Conservation (phyloP, 2,113 vertebrate species). For the Ranitomeya imitator region DNA sequence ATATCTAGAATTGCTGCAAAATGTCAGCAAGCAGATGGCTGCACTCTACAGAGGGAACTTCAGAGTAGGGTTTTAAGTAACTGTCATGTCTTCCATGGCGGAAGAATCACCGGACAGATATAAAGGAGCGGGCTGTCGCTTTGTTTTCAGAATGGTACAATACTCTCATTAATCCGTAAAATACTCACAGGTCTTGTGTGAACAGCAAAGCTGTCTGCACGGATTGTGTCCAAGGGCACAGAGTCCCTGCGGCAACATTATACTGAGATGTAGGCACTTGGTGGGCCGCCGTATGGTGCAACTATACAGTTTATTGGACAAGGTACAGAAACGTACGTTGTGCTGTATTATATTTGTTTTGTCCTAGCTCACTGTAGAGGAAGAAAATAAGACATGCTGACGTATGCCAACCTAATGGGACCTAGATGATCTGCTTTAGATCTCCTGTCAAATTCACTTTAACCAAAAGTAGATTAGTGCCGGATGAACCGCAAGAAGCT, state of each 20-base stretch:
- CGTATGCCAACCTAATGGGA: no score
- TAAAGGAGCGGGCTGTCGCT: background rate
- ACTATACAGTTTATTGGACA: no score
- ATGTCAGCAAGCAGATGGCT: conserved; percentile 37
- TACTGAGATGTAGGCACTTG: background rate
- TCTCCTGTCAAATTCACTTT: no score
- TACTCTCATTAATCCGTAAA: background rate
- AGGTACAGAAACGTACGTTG: no score
- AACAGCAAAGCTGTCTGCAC: background rate
- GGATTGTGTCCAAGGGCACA: no score
- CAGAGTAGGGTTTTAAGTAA: conserved; percentile 5
- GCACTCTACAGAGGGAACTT: background rate
- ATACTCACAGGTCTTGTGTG: background rate
- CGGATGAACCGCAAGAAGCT: no score
- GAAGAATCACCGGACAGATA: background rate
- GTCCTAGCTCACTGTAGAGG: no score
- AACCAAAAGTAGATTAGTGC: no score
- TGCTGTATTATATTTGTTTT: no score
- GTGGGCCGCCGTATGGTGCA: background rate
- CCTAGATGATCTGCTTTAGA: no score
- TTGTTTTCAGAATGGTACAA: background rate
- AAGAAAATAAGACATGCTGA: no score
- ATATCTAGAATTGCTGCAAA: background rate
- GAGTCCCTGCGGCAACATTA: background rate
- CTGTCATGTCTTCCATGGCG: background rate